Conservation (phyloP, 2,888 invertebrate species). For the Petrophora chlorosata region DNA sequence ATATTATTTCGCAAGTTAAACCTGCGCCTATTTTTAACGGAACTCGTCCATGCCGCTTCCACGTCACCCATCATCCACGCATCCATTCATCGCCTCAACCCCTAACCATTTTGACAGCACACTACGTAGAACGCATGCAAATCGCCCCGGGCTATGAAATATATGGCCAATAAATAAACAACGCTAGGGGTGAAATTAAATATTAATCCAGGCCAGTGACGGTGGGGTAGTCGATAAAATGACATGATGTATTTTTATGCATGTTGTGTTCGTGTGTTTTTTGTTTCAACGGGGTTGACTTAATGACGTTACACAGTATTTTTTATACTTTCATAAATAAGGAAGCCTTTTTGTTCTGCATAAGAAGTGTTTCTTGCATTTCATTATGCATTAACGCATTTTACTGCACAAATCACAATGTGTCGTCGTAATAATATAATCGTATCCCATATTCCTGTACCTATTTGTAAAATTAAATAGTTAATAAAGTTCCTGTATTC, state of each 20-base stretch:
- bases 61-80: not conserved
- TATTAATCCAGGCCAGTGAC: slow-evolving; percentile 70
- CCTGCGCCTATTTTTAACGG: not conserved
- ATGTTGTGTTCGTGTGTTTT: slow-evolving; percentile 26
- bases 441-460: no score
- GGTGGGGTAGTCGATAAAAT: slow-evolving; percentile 45
- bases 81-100: slow-evolving; percentile 42
- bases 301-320: no score
- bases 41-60: slow-evolving; percentile 1
- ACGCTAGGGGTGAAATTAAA: slow-evolving; percentile 82
- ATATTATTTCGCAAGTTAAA: not conserved
- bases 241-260: slow-evolving; percentile 26
- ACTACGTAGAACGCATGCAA: slow-evolving; percentile 65
- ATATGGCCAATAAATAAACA: slow-evolving; percentile 83
- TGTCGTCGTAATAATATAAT: no score
- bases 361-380: no score
- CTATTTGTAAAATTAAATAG: no score
- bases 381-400: no score
- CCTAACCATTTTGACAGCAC: slow-evolving; percentile 62
- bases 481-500: no score
- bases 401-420: no score
- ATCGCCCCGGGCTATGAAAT: slow-evolving; percentile 76
- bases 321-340: no score
- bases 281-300: no score
- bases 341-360: no score